Percentiles rank a stretch among this genome's conserved stretches.
These are phyloP conservation scores for Trissolcus japonicus DNA, from an alignment of 2,888 invertebrate species.

Conservation along the genomic window DNA sequence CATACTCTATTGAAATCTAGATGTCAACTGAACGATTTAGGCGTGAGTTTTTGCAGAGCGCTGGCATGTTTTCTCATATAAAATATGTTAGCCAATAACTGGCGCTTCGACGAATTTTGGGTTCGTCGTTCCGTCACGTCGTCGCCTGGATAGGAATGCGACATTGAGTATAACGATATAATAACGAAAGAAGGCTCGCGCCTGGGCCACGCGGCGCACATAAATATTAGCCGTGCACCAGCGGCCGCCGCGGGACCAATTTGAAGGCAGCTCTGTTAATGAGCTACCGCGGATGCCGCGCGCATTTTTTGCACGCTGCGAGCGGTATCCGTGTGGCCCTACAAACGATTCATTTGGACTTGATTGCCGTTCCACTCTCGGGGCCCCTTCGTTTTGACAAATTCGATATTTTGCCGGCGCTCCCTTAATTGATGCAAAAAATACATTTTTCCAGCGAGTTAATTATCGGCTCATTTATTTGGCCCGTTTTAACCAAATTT, in stretches of 20 bases:
- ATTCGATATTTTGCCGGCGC: slow-evolving; percentile 55
- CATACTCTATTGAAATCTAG: background rate
- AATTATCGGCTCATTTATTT: slow-evolving; percentile 51
- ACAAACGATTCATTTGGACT: slow-evolving; percentile 55
- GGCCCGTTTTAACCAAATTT: slow-evolving; percentile 23
- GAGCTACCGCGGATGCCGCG: slow-evolving; percentile 75
- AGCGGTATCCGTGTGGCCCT: slow-evolving; percentile 64
- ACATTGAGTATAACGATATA: slow-evolving; percentile 32
- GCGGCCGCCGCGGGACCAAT: slow-evolving; percentile 72
- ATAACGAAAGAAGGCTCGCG: slow-evolving; percentile 48
- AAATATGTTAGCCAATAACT: slow-evolving; percentile 28
- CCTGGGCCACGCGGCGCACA: slow-evolving; percentile 70
- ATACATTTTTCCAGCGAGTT: slow-evolving; percentile 48
- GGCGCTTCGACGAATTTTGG: slow-evolving; percentile 45
- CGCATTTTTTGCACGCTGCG: slow-evolving; percentile 72
- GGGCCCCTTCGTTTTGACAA: slow-evolving; percentile 50
- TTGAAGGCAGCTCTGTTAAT: slow-evolving; percentile 74
- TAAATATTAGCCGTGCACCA: slow-evolving; percentile 66
- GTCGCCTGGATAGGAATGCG: slow-evolving; percentile 52
- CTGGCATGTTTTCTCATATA: slow-evolving; percentile 13
- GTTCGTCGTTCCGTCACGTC: slow-evolving; percentile 55
- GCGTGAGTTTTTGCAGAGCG: slow-evolving; percentile 15
- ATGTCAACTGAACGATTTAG: background rate
- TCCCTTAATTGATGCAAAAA: slow-evolving; percentile 54
- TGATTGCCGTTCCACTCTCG: slow-evolving; percentile 36